Base-by-base conservation (phyloP, 2,888 invertebrate genomes). In the Drosophila histrio region DNA sequence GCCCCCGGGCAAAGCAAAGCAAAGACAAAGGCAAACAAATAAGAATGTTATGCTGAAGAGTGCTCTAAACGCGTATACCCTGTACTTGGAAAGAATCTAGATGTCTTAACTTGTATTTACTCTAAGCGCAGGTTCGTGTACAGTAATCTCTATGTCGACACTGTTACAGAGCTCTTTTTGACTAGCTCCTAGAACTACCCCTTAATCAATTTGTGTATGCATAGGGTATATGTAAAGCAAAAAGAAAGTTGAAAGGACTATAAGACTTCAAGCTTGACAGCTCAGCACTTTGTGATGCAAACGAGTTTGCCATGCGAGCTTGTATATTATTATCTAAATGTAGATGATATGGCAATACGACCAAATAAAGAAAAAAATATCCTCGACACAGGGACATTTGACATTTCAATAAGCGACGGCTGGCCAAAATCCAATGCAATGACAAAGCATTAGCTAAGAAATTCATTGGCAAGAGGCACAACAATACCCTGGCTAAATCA, bases 241-340 rank as follows among this genome's bases (percentile, higher is more conserved):
- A 26, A 50, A 13, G 3, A 19, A 50, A 63, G 36, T 24, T 65
- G 21, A 24, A 56, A 61, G 62, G 32, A 21, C 30, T 56, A 13
- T 49, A 49, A 52, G 30, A 43, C 38, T 30, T 24, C 39, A 46
- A 43, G 54, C 32, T 11, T 77, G 71, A 68, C 74, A 83, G 74
- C 80, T 83, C 84, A 86, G 87, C 80, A 80, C 58, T 71, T 82
- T 83, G 57, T 58, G 46, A 70, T 54, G 61, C 53, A 77, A 77
- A 65, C 57, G 61, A 68, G 43, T 26, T 58, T 50, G 60, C 46
- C 67, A 54, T 58, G 43, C 43, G 59, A 53, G 53, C 53, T 36
- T 63, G 1, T 39, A 38, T 39, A 53, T 49, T 39, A 53, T 49
- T 47, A 59, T 64, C 47, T 49, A 41, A 57, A 70, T 50, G 41